A percentile compares a stretch with the other conserved stretches of the same genome.
These are phyloP conservation scores for Porites australiensis DNA, from an alignment of 64 coral and sea anemone genomes.

Conservation along the genomic window DNA sequence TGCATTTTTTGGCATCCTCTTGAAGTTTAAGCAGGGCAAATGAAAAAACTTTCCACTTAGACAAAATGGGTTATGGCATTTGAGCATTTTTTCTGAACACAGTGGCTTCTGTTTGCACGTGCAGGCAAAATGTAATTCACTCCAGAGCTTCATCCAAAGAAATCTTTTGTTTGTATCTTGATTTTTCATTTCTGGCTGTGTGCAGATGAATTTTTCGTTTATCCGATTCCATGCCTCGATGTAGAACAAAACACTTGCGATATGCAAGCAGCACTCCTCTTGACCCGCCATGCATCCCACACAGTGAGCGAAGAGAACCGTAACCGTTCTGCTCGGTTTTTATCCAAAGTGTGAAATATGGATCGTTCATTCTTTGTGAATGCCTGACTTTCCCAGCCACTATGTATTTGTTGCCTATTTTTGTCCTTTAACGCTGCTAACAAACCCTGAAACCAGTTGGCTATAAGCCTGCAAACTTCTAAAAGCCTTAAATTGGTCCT, in stretches of 20 bases:
- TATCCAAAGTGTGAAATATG: constrained; percentile 20
- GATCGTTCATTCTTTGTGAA: constrained; percentile 57
- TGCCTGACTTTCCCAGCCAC: constrained; percentile 30
- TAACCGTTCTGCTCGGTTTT: constrained; percentile 30
- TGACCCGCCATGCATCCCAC: constrained; percentile 32
- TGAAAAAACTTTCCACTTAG: constrained; percentile 47
- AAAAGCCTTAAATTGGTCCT: too few relatives aligned
- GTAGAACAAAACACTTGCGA: too few relatives aligned
- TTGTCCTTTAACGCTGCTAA: constrained; percentile 13
- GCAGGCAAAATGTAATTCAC: neutral
- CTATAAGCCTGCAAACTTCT: too few relatives aligned
- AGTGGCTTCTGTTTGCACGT: constrained; percentile 19
- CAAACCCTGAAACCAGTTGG: constrained; percentile 45
- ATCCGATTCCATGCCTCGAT: neutral
- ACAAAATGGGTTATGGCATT: constrained; percentile 41
- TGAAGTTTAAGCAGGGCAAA: constrained; percentile 23
- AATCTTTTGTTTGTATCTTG: constrained; percentile 9
- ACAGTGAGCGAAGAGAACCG: constrained; percentile 18
- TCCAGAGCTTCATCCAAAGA: constrained; percentile 44
- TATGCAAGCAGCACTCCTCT: constrained; percentile 9
- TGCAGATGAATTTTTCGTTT: neutral
- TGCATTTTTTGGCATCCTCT: constrained; percentile 53
- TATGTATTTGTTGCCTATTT: constrained; percentile 28
- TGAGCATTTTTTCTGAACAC: constrained; percentile 24
- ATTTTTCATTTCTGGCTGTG: neutral